phyloP scores from a whole-genome alignment of 2,888 invertebrate genomes.

The Helleia helle region DNA sequence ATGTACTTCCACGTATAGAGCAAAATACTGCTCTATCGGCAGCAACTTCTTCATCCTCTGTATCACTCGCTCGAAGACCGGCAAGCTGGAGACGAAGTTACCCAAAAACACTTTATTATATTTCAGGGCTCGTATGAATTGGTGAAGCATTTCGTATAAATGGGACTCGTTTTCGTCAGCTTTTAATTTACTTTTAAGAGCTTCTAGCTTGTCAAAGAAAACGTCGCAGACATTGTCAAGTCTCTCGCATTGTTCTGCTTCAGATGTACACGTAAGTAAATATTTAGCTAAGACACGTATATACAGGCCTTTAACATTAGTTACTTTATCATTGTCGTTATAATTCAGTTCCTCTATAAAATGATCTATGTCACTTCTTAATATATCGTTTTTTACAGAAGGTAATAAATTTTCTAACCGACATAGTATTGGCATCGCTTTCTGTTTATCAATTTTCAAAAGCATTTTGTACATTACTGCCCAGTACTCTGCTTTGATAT shows the following conservation, averaged over 20 bases:
- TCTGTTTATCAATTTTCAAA: conserved; percentile 19
- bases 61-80: conserved; percentile 32
- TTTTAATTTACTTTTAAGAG: conserved; percentile 12
- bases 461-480: conserved; percentile 27
- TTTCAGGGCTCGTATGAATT: conserved; percentile 29
- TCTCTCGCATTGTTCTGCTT: conserved; percentile 26
- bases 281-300: conserved; percentile 35
- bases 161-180: conserved; percentile 9
- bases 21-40: conserved; percentile 33
- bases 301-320: conserved; percentile 18
- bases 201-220: conserved; percentile 30
- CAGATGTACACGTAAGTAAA: conserved; percentile 30
- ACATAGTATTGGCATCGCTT: conserved; percentile 24
- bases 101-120: conserved; percentile 35
- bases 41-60: conserved; percentile 30
- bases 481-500: conserved; percentile 35
- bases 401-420: conserved; percentile 28
- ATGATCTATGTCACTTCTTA: conserved; percentile 23
- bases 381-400: conserved; percentile 24
- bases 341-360: conserved; percentile 9
- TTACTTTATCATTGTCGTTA: neutral
- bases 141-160: conserved; percentile 20
- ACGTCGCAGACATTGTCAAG: conserved; percentile 27
- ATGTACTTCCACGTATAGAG: conserved; percentile 31
- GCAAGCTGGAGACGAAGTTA: conserved; percentile 30